Base-by-base conservation (phyloP, 2,888 invertebrate genomes). In the Nomada fucata region DNA sequence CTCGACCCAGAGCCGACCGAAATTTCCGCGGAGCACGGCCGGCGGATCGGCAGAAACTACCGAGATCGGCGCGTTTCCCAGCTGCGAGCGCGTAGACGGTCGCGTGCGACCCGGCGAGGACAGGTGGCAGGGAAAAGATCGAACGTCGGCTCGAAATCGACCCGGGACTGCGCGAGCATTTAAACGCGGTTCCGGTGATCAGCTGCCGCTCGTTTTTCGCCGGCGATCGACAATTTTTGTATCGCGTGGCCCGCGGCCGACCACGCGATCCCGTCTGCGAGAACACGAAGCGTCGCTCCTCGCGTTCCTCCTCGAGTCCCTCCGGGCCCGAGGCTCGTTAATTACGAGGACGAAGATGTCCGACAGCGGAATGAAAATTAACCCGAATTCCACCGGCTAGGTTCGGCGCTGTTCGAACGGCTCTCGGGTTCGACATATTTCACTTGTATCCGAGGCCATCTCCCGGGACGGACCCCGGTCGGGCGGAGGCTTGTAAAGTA, bases 101-200 rank as follows among this genome's bases (percentile, higher is more conserved):
- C 53, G 60, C 60, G 73, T 67, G 79, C 76, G 61, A 1, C n/a
- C 18, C 65, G 23, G 7, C 13, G 65, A 1, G 47, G 71, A 53
- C 81, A 81, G 81, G 73, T 81, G 81, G 26, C 11, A 3, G 36
- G 44, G 57, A 59, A 23, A 67, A n/a, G 29, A 36, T 36, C n/a
- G 26, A 50, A 0, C 36, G 13, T 23, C 50, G 15, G n/a, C 26
- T 44, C 26, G 36, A 20, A 64, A 63, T 64, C 64, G 87, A 84
- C 85, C 18, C 52, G 87, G 91, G 90, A 89, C 26, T 2, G 26
- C 26, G 89, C 83, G 85, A 91, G 86, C 90, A 89, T 91, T 92
- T 91, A 91, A 91, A 91, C 88, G 84, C 83, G 89, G 91, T 92
- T 91, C 90, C 92, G 91, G 90, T 91, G 86, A 92, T 93, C 92